These are phyloP conservation scores for Etheostoma nigrum DNA, from an alignment of 2,797 vertebrate species.

Conservation along the genomic window DNA sequence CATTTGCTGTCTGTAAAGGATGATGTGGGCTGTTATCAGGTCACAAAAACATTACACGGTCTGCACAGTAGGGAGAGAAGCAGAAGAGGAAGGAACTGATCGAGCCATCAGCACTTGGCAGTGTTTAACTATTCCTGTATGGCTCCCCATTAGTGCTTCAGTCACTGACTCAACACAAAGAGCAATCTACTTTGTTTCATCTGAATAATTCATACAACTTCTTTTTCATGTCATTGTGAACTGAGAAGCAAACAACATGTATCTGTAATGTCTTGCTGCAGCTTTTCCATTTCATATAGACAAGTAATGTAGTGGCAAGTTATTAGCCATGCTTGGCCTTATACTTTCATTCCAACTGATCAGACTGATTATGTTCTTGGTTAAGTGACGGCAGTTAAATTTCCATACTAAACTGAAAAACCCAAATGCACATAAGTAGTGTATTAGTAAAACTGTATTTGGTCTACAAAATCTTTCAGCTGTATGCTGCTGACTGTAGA, in stretches of 20 bases:
- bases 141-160: slow-evolving; percentile 25
- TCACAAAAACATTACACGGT: slow-evolving; percentile 38
- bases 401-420: slow-evolving; percentile 1
- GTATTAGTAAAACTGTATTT: slow-evolving; percentile 27
- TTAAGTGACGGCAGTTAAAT: slow-evolving; percentile 11
- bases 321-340: not conserved
- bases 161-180: slow-evolving; percentile 29
- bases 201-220: slow-evolving; percentile 37
- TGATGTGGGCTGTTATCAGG: slow-evolving; percentile 45
- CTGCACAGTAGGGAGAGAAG: slow-evolving; percentile 19
- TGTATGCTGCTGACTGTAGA: slow-evolving; percentile 57
- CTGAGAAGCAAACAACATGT: slow-evolving; percentile 19
- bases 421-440: slow-evolving; percentile 12
- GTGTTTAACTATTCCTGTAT: slow-evolving; percentile 30
- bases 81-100: slow-evolving; percentile 47
- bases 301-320: not conserved
- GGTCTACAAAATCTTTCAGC: slow-evolving; percentile 36
- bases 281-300: not conserved
- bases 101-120: slow-evolving; percentile 29
- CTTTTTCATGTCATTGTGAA: slow-evolving; percentile 17
- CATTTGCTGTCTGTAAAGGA: slow-evolving; percentile 28
- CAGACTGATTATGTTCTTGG: not conserved
- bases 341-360: not conserved
- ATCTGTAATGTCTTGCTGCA: not conserved
- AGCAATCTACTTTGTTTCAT: slow-evolving; percentile 21